A percentile compares a stretch with the other conserved stretches of the same genome.
phyloP scores from a whole-genome alignment of 2,113 vertebrate genomes.

The Rhinoderma darwinii region DNA sequence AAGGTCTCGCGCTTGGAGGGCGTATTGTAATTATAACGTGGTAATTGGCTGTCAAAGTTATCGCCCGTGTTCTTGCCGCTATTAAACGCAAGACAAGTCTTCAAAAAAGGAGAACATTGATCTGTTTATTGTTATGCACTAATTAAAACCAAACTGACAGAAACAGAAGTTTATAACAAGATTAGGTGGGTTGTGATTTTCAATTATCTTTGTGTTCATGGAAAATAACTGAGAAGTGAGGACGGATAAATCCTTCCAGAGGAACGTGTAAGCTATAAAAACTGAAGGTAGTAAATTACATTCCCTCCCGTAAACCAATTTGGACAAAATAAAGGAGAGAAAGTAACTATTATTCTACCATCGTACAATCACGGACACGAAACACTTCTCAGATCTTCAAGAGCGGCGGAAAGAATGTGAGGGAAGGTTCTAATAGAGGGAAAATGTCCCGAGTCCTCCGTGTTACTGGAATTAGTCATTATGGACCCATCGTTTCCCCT shows the following conservation, averaged over 20 bases:
- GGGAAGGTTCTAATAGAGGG: not conserved
- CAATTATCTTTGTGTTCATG: slow-evolving; percentile 22
- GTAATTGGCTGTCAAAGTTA: slow-evolving; percentile 32
- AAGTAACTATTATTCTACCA: not conserved
- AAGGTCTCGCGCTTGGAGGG: not conserved
- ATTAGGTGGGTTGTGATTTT: slow-evolving; percentile 29
- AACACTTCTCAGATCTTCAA: not conserved
- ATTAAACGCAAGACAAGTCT: slow-evolving; percentile 14
- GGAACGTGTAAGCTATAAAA: slow-evolving; percentile 13
- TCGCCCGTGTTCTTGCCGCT: slow-evolving; percentile 1
- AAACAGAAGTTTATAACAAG: slow-evolving; percentile 37
- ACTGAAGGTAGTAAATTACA: not conserved
- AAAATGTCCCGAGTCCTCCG: not conserved
- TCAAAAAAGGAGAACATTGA: slow-evolving; percentile 28
- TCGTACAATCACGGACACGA: not conserved
- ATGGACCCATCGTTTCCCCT: not conserved
- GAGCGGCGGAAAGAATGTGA: too few relatives aligned
- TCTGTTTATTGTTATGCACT: slow-evolving; percentile 35
- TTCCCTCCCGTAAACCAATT: not conserved
- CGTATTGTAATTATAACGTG: slow-evolving; percentile 25
- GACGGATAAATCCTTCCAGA: slow-evolving; percentile 16
- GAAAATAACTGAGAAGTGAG: slow-evolving; percentile 21
- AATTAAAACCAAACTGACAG: slow-evolving; percentile 11
- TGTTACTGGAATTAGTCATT: not conserved
- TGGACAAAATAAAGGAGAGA: not conserved